Conservation (phyloP, 2,888 invertebrate species). For the Empis livida region DNA sequence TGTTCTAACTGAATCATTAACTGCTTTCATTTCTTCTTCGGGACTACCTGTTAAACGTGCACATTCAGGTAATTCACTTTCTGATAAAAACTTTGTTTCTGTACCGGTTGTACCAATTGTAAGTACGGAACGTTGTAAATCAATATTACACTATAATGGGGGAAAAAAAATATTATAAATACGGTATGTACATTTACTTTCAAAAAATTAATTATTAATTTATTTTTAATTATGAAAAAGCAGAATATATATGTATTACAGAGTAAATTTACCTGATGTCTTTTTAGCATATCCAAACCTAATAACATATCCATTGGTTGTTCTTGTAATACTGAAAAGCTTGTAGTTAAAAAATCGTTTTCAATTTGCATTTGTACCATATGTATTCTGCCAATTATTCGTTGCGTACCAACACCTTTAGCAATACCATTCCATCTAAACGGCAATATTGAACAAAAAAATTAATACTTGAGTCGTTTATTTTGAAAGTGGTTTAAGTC, state of each 20-base stretch:
- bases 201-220: background rate
- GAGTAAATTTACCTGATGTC: constrained; percentile 64
- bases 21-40: constrained; percentile 44
- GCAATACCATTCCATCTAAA: constrained; percentile 89
- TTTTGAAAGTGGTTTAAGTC: too few relatives aligned
- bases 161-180: background rate
- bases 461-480: too few relatives aligned
- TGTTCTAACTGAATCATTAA: constrained; percentile 23
- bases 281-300: constrained; percentile 92
- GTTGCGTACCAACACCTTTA: constrained; percentile 93
- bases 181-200: background rate
- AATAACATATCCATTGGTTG: constrained; percentile 98
- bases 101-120: constrained; percentile 91
- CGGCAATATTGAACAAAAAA: background rate
- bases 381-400: constrained; percentile 92
- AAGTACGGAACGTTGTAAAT: constrained; percentile 75
- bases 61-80: constrained; percentile 58
- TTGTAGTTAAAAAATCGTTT: constrained; percentile 83
- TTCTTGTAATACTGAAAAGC: constrained; percentile 91
- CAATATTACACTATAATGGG: constrained; percentile 65
- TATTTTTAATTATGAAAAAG: background rate
- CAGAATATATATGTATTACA: background rate
- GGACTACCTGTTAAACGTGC: constrained; percentile 61
- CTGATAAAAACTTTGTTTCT: constrained; percentile 71
- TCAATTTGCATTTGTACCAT: constrained; percentile 96